These are phyloP conservation scores for Enhydra lutris DNA, from an alignment of 2,113 vertebrate species.

Conservation along the genomic window DNA sequence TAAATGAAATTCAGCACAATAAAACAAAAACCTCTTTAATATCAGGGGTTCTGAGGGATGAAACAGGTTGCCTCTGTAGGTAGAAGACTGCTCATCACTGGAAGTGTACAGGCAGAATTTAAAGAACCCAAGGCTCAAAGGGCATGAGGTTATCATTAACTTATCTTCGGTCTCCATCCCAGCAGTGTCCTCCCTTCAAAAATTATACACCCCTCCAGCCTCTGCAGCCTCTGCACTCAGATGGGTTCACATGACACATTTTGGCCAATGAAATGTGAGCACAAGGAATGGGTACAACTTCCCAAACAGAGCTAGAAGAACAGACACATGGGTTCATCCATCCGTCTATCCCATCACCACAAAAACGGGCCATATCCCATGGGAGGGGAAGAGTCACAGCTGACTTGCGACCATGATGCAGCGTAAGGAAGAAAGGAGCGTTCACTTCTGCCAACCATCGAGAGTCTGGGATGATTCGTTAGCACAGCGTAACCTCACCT, in stretches of 20 bases:
- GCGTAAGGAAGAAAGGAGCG: neutral
- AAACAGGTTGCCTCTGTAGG: neutral
- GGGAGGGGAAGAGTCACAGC: neutral
- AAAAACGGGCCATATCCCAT: neutral
- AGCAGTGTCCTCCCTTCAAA: neutral
- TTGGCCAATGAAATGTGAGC: neutral
- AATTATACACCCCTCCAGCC: neutral
- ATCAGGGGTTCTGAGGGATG: neutral
- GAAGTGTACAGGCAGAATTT: neutral
- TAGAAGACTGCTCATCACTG: neutral
- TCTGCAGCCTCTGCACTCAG: neutral
- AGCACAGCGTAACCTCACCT: neutral
- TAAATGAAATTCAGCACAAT: neutral
- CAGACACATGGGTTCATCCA: fast-evolving
- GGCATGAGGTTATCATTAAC: neutral
- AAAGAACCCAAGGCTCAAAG: neutral
- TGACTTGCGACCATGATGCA: fast-evolving
- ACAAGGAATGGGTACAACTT: neutral
- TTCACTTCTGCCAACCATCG: neutral
- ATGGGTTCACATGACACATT: neutral
- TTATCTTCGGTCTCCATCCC: fast-evolving
- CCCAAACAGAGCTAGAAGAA: neutral
- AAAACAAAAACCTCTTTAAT: neutral
- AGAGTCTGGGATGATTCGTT: neutral
- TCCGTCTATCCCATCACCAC: neutral